phyloP scores from a whole-genome alignment of 2,113 vertebrate genomes.

The Pedionomus torquatus region DNA sequence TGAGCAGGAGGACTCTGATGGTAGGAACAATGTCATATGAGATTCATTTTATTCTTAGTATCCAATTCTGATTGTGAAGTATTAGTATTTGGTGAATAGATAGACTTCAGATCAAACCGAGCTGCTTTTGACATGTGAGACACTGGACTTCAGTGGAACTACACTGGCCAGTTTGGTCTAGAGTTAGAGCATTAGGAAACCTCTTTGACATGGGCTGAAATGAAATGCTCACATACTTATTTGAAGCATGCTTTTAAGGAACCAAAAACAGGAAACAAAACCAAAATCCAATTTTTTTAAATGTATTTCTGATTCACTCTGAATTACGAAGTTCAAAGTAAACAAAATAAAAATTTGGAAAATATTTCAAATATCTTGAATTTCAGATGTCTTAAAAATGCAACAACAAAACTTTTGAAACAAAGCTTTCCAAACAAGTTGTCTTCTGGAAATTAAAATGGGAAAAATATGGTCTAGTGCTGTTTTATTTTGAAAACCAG shows the following conservation, averaged over 20 bases:
- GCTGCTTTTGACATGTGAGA: background rate
- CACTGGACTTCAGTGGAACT: background rate
- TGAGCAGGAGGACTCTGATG: constrained; percentile 88
- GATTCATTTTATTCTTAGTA: background rate
- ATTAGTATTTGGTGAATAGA: background rate
- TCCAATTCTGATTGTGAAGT: background rate
- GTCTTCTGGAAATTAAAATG: background rate
- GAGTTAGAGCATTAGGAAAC: background rate
- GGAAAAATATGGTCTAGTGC: background rate
- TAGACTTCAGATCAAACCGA: background rate
- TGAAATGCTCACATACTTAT: background rate
- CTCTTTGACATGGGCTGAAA: background rate
- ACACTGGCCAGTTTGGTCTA: background rate
- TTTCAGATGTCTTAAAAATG: background rate
- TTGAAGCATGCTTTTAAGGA: background rate
- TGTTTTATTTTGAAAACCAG: background rate
- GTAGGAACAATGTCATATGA: constrained; percentile 71
- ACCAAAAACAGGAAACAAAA: background rate
- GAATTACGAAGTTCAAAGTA: background rate
- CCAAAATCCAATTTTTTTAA: background rate
- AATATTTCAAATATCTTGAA: background rate
- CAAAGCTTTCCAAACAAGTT: background rate
- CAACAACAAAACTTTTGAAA: no score
- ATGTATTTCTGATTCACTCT: background rate
- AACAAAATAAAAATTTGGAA: background rate